Base-by-base conservation (phyloP, 2,113 vertebrate genomes). In the Vireo altiloquus region DNA sequence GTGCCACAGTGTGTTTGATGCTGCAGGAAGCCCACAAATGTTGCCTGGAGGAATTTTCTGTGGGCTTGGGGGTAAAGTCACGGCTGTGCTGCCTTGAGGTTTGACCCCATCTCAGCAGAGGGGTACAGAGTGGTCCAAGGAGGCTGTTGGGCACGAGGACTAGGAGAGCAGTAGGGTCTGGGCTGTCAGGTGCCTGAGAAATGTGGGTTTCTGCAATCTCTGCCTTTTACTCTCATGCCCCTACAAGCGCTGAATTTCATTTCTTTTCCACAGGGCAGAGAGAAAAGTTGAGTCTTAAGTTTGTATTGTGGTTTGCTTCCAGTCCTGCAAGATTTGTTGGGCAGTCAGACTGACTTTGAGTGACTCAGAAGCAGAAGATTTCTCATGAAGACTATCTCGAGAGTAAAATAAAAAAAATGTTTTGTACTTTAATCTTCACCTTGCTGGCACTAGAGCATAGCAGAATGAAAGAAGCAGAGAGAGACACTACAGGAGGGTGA, bases 1-100 rank as follows among this genome's bases (percentile, higher is more conserved):
- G 5, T 3, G 4, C 40, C 4, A 5, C 0, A 0, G 50, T 0
- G 0, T n/a, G 61, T 70, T 76, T n/a, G 24, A 28, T 31, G 31
- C 39, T 9, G 10, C 31, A 37, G 7, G 24, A 76, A 44, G n/a
- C 42, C 47, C 69, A 31, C 11, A 64, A 61, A 42, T 6, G 8
- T 22, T 1, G 1, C 35, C 53, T 0, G 0, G 49, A 80, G 42
- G 53, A 53, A 50, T 68, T 54, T 81, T 64, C 75, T 59, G 30
- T 44, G 78, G 35, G 44, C 10, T 82, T 0, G 0, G 39, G 40
- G 21, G 28, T 17, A 31, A 52, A 70, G 33, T 59, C 40, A 35
- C 0, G 0, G 44, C 80, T 68, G 11, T 27, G 25, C 28, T 80
- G 33, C 44, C 18, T 3, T 25, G 39, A 81, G 14, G 22, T 30